phyloP scores from a whole-genome alignment of 1,140 invertebrate species.

The Cylas formicarius region DNA sequence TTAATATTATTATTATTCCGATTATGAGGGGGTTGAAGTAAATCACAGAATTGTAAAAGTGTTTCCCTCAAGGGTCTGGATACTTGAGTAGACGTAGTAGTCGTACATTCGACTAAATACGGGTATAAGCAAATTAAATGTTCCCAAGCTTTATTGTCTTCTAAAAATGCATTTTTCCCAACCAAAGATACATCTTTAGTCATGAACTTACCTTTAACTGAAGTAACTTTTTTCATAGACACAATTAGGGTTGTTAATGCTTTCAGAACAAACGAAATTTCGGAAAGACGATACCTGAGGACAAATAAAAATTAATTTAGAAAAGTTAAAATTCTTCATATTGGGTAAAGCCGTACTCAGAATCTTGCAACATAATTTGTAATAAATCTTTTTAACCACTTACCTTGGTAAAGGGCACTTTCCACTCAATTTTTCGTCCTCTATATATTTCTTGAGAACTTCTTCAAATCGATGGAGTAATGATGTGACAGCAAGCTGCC shows the following conservation, averaged over 20 bases:
- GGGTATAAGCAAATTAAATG: slow-evolving; percentile 88
- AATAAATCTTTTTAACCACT: too few species aligned
- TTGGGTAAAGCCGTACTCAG: too few species aligned
- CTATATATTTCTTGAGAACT: slow-evolving; percentile 80
- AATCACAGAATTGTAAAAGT: slow-evolving; percentile 79
- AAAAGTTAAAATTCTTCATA: not conserved
- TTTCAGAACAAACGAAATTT: slow-evolving; percentile 95
- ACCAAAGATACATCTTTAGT: slow-evolving; percentile 1
- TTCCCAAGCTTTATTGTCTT: slow-evolving; percentile 84
- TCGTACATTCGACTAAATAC: slow-evolving; percentile 81
- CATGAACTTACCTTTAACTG: slow-evolving; percentile 62
- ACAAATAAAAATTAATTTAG: slow-evolving; percentile 18
- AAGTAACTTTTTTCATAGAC: slow-evolving; percentile 85
- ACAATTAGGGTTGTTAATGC: slow-evolving; percentile 87
- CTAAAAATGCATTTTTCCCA: slow-evolving; percentile 47
- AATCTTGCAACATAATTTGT: too few species aligned
- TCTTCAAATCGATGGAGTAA: slow-evolving; percentile 88
- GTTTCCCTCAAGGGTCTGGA: slow-evolving; percentile 78
- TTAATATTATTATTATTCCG: slow-evolving; percentile 21
- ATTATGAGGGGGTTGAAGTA: slow-evolving; percentile 61
- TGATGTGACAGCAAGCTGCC: slow-evolving; percentile 82
- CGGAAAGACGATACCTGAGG: slow-evolving; percentile 82
- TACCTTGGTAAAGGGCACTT: slow-evolving; percentile 87
- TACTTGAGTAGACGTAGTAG: slow-evolving; percentile 67
- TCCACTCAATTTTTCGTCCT: slow-evolving; percentile 81